A percentile compares a stretch with the other conserved stretches of the same genome.
phyloP scores from a whole-genome alignment of 2,888 invertebrate genomes.

The Zygothrica quintamaculata region DNA sequence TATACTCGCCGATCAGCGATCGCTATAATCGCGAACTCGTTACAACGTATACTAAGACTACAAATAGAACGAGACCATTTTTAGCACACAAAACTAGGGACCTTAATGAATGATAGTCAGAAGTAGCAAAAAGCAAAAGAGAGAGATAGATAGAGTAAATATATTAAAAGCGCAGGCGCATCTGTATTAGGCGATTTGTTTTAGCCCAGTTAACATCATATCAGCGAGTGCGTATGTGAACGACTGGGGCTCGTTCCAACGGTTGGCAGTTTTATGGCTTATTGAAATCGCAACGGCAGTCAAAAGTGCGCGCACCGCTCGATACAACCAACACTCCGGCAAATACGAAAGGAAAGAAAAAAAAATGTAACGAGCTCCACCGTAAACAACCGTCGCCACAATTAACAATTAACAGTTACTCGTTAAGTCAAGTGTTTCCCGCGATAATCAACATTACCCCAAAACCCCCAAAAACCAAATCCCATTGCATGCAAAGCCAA shows the following conservation, averaged over 20 bases:
- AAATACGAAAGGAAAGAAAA: slow-evolving; percentile 11
- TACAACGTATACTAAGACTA: background rate
- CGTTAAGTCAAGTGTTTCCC: slow-evolving; percentile 35
- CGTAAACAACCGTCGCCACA: slow-evolving; percentile 34
- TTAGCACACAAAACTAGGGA: too few species aligned
- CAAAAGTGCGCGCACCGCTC: slow-evolving; percentile 70
- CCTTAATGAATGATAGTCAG: background rate
- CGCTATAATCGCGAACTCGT: slow-evolving; percentile 13
- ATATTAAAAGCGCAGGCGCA: slow-evolving; percentile 46
- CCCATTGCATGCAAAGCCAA: slow-evolving; percentile 31
- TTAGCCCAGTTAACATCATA: slow-evolving; percentile 50
- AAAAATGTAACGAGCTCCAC: slow-evolving; percentile 34
- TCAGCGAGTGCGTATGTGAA: slow-evolving; percentile 56
- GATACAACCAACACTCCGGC: slow-evolving; percentile 45
- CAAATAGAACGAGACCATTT: background rate
- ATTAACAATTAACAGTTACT: slow-evolving; percentile 16
- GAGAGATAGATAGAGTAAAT: slow-evolving; percentile 13
- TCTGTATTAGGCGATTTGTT: slow-evolving; percentile 37
- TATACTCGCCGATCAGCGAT: slow-evolving; percentile 4
- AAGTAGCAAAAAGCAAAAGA: background rate
- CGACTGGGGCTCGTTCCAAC: slow-evolving; percentile 17
- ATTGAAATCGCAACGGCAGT: slow-evolving; percentile 71
- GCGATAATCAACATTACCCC: too few species aligned
- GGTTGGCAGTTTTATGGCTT: slow-evolving; percentile 67
- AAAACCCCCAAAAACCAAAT: slow-evolving; percentile 13